phyloP scores from a whole-genome alignment of 2,113 vertebrate genomes.

The Phalacrocorax aristotelis region DNA sequence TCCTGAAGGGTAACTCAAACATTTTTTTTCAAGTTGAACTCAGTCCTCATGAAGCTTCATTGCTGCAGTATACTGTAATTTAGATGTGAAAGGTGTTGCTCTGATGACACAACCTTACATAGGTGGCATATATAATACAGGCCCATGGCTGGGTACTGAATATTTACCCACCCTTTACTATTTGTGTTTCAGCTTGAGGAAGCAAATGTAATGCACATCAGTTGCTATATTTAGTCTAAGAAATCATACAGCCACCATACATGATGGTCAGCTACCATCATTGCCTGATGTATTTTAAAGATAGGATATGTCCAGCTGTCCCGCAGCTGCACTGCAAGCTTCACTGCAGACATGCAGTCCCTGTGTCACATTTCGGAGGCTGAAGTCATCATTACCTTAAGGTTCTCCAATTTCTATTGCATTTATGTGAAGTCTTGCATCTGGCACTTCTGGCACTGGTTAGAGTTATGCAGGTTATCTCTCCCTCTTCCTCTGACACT shows the following conservation, averaged over 20 bases:
- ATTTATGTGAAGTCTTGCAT: background rate
- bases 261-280: background rate
- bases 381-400: background rate
- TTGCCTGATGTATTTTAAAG: background rate
- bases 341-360: background rate
- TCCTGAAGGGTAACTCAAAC: background rate
- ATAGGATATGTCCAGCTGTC: background rate
- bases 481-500: background rate
- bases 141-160: background rate
- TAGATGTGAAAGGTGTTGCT: background rate
- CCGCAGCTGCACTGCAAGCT: background rate
- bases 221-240: background rate
- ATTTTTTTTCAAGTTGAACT: background rate
- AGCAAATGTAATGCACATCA: background rate
- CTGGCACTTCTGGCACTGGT: background rate
- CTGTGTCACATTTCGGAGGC: background rate
- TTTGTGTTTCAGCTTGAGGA: background rate
- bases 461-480: background rate
- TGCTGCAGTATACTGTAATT: background rate
- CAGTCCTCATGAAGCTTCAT: background rate
- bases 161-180: background rate
- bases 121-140: background rate
- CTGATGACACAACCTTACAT: background rate
- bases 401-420: background rate
- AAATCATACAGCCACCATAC: background rate